A percentile compares a stretch with the other conserved stretches of the same genome.
Conservation (phyloP, 1,140 invertebrate genomes). For the Araneus ventricosus region DNA sequence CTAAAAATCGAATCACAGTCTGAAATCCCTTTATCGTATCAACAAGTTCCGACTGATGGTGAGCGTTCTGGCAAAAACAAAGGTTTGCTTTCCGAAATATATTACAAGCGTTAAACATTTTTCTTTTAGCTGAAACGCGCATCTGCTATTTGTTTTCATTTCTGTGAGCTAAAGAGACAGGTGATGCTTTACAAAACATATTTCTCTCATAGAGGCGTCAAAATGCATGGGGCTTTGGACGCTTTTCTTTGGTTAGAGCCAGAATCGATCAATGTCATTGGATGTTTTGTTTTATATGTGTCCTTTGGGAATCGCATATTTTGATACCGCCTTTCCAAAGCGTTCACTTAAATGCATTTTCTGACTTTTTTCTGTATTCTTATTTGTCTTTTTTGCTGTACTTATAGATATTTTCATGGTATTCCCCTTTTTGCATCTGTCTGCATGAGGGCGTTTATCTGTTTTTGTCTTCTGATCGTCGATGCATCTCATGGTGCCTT, state of each 20-base stretch:
- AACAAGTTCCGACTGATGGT: background rate
- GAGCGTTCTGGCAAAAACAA: background rate
- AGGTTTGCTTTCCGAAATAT: slow-evolving; percentile 3
- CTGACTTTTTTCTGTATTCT: background rate
- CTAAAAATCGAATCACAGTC: background rate
- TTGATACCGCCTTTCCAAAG: background rate
- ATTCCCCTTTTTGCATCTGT: background rate
- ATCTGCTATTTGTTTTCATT: slow-evolving; percentile 37
- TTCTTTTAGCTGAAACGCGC: background rate
- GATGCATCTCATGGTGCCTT: too few species aligned
- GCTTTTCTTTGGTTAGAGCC: background rate
- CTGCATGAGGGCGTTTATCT: background rate
- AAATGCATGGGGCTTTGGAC: background rate
- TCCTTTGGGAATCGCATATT: background rate
- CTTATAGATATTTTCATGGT: background rate
- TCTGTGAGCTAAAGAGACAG: slow-evolving; percentile 3
- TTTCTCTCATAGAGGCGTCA: background rate
- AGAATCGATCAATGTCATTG: slow-evolving; percentile 19
- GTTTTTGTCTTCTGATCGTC: background rate
- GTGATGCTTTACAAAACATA: slow-evolving; percentile 8
- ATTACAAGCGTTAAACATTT: slow-evolving; percentile 33
- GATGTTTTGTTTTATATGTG: slow-evolving; percentile 1
- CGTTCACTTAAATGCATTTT: slow-evolving; percentile 13
- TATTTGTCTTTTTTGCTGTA: background rate
- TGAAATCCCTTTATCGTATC: background rate